A percentile compares a stretch with the other conserved stretches of the same genome.
phyloP scores from a whole-genome alignment of 1,140 invertebrate species.

The Cotesia glomerata region DNA sequence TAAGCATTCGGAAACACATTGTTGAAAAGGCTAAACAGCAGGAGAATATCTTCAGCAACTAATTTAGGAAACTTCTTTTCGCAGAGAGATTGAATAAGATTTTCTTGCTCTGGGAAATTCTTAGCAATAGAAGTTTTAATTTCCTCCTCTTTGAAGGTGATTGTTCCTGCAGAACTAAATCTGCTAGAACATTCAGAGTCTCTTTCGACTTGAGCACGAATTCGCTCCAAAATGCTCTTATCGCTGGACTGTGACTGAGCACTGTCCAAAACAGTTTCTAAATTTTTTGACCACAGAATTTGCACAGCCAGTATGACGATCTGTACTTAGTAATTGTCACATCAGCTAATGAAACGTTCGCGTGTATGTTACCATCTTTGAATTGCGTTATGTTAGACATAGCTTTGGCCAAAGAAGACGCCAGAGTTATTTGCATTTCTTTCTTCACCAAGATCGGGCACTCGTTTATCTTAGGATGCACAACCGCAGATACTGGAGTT shows the following conservation, averaged over 20 bases:
- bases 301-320: constrained; percentile 96
- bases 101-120: constrained; percentile 96
- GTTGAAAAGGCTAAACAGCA: constrained; percentile 93
- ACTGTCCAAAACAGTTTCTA: constrained; percentile 83
- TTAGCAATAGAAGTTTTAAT: constrained; percentile 92
- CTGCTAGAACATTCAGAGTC: constrained; percentile 95
- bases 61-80: constrained; percentile 99
- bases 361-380: constrained; percentile 84
- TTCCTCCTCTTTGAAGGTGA: constrained; percentile 89
- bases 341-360: constrained; percentile 91
- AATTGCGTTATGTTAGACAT: constrained; percentile 90
- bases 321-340: constrained; percentile 96
- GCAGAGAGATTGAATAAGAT: constrained; percentile 98
- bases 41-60: constrained; percentile 97
- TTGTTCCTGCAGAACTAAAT: constrained; percentile 98
- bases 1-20: constrained; percentile 99
- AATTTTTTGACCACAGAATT: constrained; percentile 96
- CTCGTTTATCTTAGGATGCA: constrained; percentile 98
- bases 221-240: constrained; percentile 75
- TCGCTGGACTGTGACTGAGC: constrained; percentile 65
- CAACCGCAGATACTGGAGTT: constrained; percentile 88
- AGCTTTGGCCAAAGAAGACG: constrained; percentile 87
- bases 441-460: constrained; percentile 95
- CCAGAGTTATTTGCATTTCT: constrained; percentile 96
- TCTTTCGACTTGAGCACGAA: constrained; percentile 86